Base-by-base conservation (phyloP, 2,113 vertebrate genomes). In the Tetraodon nigroviridis region DNA sequence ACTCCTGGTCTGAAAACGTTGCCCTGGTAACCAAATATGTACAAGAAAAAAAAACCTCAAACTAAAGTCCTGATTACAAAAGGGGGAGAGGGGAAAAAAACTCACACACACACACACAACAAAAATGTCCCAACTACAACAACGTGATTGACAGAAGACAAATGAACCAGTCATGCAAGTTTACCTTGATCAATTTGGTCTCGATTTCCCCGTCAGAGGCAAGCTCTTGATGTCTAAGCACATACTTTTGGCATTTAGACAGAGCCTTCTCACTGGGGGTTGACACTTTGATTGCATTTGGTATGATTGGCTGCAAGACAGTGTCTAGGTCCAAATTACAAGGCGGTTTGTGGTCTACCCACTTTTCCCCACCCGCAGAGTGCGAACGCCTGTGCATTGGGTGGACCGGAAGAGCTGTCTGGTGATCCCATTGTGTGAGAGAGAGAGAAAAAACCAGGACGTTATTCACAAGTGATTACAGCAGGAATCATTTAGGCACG, bases 151-250 rank as follows among this genome's bases (percentile, higher is more conserved):
- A 44, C 7, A 42, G 22, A 51, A 55, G 65, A 58, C 7, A 67
- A 62, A 53, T 59, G 20, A 40, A 70, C 44, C 2, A 68, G n/a
- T 55, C 0, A 48, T 11, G 27, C 46, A 0, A 46, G 63, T 72
- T 90, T 92, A 97, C 96, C 95, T 99, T 98, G 62, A 98, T 94
- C 12, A 99, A 87, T 51, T 93, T 94, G 75, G 95, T 98, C 51
- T 94, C 92, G 62, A 98, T 93, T 90, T 97, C 96, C 55, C 96
- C 94, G 49, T 98, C 94, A 0, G 96, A 98, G 67, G 94, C 95
- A 65, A 99, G 85, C 89, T 99, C 95, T 88, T 98, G 96, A 82
- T 99, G 95, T 2, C 94, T 96, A 81, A 98, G 91, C 89, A 97
- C 92, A 66, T 99, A 99, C 81, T 93, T 98, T 82, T 97, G 93